Base-by-base conservation (phyloP, 2,113 vertebrate species). In the Murina feae region DNA sequence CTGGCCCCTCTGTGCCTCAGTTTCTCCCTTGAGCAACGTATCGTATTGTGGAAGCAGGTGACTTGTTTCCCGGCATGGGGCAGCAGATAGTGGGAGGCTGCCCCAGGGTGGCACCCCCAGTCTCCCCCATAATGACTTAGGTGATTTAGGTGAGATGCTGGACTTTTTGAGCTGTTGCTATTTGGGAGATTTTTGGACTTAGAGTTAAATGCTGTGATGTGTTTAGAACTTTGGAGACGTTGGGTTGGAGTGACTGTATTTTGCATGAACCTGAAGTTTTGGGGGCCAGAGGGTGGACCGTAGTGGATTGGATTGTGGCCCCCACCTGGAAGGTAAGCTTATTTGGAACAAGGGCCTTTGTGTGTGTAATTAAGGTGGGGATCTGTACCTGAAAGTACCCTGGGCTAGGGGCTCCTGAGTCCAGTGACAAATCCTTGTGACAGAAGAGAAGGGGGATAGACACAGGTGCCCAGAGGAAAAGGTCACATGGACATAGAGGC, bases 401-500 rank as follows among this genome's bases (percentile, higher is more conserved):
- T 25, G 4, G 37, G 20, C 21, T 25, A 8, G 51, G 74, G 30
- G 72, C 10, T 71, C 39, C 42, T 13, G n/a, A 44, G 9, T 28
- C 63, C 75, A 12, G 25, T 4, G 32, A 32, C 39, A 17, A 3
- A 28, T 17, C 74, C 53, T 30, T 30, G 0, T 14, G 71, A 72
- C 39, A 44, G 0, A 14, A 42, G 35, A 51, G 60, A 14, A 28
- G 37, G 44, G 58, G 32, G 53, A 35, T 6, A 39, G 72, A 1
- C 53, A 10, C 17, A 0, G 20, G 18, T 20, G 4, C 35, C 4
- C 32, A 25, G 10, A 79, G 17, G 23, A 23, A 28, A 16, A 58
- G 80, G 20, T 71, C n/a, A 1, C 0, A 6, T 1, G 58, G 7
- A 51, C 11, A 2, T 3, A 8, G 39, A 21, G 30, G 60, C 37